Evolutionary conservation across 2,888 invertebrate species (phyloP).

Genomic region (Campaea margaritaria): DNA sequence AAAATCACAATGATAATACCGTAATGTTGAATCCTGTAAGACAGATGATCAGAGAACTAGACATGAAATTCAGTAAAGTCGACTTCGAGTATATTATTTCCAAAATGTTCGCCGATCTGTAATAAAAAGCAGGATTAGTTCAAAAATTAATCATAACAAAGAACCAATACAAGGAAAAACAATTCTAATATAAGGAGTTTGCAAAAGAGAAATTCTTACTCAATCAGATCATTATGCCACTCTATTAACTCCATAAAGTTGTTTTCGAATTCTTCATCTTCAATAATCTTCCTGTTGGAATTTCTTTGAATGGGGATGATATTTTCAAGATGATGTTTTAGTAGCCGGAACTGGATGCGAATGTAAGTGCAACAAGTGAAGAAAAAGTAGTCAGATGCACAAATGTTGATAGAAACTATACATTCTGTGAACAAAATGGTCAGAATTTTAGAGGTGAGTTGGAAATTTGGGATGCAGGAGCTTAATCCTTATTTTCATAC

Average conservation of each 20-base stretch:
- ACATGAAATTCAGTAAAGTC: slow-evolving; percentile 60
- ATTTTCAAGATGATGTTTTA: slow-evolving; percentile 51
- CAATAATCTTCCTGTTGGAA: slow-evolving; percentile 9
- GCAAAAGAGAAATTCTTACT: slow-evolving; percentile 43
- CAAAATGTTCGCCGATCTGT: slow-evolving; percentile 54
- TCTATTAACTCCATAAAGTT: slow-evolving; percentile 52
- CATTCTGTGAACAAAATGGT: slow-evolving; percentile 47
- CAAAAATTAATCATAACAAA: no score
- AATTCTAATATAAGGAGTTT: neutral
- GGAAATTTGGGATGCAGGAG: no score
- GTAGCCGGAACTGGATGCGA: slow-evolving; percentile 60
- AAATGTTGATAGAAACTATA: slow-evolving; percentile 47
- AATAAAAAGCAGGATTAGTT: no score
- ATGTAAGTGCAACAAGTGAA: slow-evolving; percentile 62
- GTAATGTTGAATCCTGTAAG: slow-evolving; percentile 67
- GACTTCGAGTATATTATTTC: slow-evolving; percentile 60
- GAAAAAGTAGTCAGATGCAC: slow-evolving; percentile 57
- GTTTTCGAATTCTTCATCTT: slow-evolving; percentile 42
- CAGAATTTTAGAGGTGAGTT: slow-evolving; percentile 28
- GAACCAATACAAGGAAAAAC: neutral
- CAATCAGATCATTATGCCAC: slow-evolving; percentile 63
- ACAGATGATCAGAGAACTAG: slow-evolving; percentile 65
- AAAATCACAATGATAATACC: slow-evolving; percentile 43
- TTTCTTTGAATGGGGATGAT: slow-evolving; percentile 40
- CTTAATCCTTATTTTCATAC: no score